Percentiles rank a stretch among this genome's conserved stretches.
Evolutionary conservation across 2,888 invertebrate genomes (phyloP).

Genomic region (Drosophila fungiperda): DNA sequence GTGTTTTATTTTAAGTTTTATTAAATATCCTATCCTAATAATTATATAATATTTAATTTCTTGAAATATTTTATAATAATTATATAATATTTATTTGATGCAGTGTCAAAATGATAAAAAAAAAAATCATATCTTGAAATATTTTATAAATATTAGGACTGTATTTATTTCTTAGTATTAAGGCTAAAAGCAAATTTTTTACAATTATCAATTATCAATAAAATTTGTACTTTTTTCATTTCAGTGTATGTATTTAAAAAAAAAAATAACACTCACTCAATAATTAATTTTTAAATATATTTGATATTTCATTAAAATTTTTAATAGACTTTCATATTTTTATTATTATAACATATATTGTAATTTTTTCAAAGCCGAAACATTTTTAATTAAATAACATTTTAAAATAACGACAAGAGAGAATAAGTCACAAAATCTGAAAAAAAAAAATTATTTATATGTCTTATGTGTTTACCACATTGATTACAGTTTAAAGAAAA

Average conservation of each 20-base stretch:
- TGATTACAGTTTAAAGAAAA: neutral
- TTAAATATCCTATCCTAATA: neutral
- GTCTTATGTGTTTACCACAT: neutral
- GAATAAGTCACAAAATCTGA: neutral
- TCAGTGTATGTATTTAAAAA: slow-evolving; percentile 8
- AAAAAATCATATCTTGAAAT: neutral
- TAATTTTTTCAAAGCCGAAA: neutral
- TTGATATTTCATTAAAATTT: slow-evolving; percentile 1
- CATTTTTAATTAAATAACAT: neutral
- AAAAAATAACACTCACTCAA: neutral
- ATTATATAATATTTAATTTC: neutral
- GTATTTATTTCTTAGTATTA: neutral
- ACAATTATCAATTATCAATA: neutral
- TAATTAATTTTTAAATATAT: neutral
- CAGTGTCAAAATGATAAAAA: neutral
- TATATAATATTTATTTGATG: neutral
- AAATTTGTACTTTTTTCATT: neutral
- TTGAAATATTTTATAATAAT: neutral
- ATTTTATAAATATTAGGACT: neutral
- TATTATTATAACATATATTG: slow-evolving; percentile 1
- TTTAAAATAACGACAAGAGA: neutral
- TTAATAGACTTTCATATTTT: neutral
- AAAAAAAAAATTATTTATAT: neutral
- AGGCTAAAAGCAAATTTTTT: neutral
- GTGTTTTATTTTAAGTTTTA: neutral